Evolutionary conservation across 2,113 vertebrate species (phyloP), one percentile per base, ranked within the genome.

Genomic region (Spilogale gracilis): DNA sequence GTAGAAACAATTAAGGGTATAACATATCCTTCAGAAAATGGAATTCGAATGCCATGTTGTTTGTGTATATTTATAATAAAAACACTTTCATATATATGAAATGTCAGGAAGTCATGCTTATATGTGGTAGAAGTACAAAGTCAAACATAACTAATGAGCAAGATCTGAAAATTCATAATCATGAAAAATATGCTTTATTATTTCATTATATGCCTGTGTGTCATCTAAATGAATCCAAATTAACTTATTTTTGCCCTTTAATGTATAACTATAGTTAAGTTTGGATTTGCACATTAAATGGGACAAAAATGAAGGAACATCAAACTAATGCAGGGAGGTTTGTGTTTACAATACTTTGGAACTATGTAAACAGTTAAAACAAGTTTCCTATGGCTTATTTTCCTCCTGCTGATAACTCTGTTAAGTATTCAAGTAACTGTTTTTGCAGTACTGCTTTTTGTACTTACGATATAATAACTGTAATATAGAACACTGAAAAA

Each of bases 231-330:
- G 58, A 92, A 56, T 85, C 48, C n/a, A 67, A 87, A 78, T 52
- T 69, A 17, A 50, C 32, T 69, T 30, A 50, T 73, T 95, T 97
- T 94, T 54, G 87, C 18, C 27, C 48, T 89, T 82, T 95, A 60
- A 71, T 32, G 71, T 67, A n/a, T 63, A 94, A 65, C 17, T 67
- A 23, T 27, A 54, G 27, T n/a, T 65, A 63, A 65, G 21, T 32
- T 89, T 94, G 73, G 25, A 84, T 69, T 58, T 86, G 63, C 67
- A n/a, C 63, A 58, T 92, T 78, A 81, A 95, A 92, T 48, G 20
- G 23, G 79, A 84, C 61, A 94, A 93, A 81, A 52, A 52, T n/a
- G 32, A 71, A 56, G 43, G 45, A 73, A 65, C 54, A 67, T 92
- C 45, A 90, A 6, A 80, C 61, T 27, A 18, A 86, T 76, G 50